Base-by-base conservation (phyloP, 1,140 invertebrate genomes). In the Parasteatoda tepidariorum region DNA sequence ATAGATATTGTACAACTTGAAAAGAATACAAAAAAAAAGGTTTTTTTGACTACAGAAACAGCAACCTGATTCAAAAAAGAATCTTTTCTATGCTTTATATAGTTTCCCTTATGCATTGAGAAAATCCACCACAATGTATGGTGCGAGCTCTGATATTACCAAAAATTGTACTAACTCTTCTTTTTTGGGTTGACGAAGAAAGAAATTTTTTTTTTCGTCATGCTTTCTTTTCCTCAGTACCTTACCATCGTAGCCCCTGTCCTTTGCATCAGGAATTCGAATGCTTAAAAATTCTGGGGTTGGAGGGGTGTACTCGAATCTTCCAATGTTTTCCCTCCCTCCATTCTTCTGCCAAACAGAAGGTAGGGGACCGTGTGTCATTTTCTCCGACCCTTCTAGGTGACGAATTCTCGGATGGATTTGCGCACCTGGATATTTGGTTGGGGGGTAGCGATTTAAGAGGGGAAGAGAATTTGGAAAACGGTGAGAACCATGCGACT, bases 401-500 rank as follows among this genome's bases (percentile, higher is more conserved):
- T 76, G 59, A 64, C 59, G 61, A 64, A 64, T 76, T 76, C 74
- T 66, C 48, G 30, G 28, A 54, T 31, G 34, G 74, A 33, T 76
- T 76, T 76, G 74, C 74, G 66, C 74, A 76, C 74, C 74, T 76
- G 74, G 74, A 34, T 26, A 74, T 74, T 74, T 31, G 31, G n/a
- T n/a, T n/a, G 28, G 13, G 30, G 18, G 61, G 34, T 30, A n/a
- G 54, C 1, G 30, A 18, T 18, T n/a, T 5, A 5, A 13, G 38
- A 26, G 34, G 26, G 38, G 31, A 38, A 28, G 22, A 1, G 61
- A 24, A 26, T 26, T 64, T n/a, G n/a, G 34, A 54, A 30, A 34
- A 76, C 74, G 59, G 34, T 76, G 59, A 59, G 34, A 64, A 64
- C 22, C 34, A 24, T 62, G 15, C 5, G 31, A 15, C 11, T 13